Evolutionary conservation across 2,888 invertebrate species (phyloP), one percentile per base, ranked within the genome.

Genomic region (Carpatolechia fugitivella): DNA sequence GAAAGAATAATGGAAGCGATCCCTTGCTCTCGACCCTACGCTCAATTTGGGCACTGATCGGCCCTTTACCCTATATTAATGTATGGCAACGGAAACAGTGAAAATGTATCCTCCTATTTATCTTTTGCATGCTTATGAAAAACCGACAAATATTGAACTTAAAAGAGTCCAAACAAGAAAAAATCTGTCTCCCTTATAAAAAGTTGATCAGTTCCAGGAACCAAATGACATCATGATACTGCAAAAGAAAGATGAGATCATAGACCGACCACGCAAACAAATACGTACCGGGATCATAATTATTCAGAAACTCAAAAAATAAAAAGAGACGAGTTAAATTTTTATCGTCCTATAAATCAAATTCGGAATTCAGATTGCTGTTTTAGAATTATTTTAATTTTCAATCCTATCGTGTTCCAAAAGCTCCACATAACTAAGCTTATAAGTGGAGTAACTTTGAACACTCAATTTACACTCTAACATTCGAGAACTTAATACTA

Each of bases 1-100:
- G n/a, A n/a, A 58, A 58, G 58, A 58, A 56, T 58, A 58, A 58
- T 58, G 58, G 53, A 56, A 53, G 58, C 53, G 49, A 55, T 58
- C 51, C 58, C 31, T 51, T 54, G 38, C 47, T 38, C 51, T 54
- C 54, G 54, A 55, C 58, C 58, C 56, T 24, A 1, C 54, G 54
- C 52, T 56, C 56, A 54, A 54, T 56, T 53, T 52, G 51, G 56
- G 29, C 52, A 52, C 38, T 48, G 58, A 58, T 58, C 52, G 57
- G 35, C 55, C 51, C 13, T 54, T 56, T 56, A 50, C 54, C 54
- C 52, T 38, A 52, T 53, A 55, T 56, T 58, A 54, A 58, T 54
- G 48, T 54, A 36, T 54, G 35, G 47, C 38, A 35, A 38, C 50
- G 54, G 48, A 20, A 18, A 24, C 16, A 41, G 41, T 54, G 18